Percentiles rank a stretch among this genome's conserved stretches.
Conservation (phyloP, 2,888 invertebrate species). For the Flexamia atlantica region DNA sequence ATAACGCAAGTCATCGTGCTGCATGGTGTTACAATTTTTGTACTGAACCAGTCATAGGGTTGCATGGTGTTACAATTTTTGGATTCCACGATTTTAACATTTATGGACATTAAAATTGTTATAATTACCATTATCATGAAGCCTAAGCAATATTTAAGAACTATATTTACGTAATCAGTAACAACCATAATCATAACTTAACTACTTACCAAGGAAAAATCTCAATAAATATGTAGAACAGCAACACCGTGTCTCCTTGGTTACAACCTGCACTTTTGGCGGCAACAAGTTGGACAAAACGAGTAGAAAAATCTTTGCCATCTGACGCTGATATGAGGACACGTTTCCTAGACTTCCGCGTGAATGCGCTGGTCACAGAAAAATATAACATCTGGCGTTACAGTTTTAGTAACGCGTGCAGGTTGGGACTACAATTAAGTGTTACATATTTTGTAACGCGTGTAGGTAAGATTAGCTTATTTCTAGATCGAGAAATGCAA, state of each 20-base stretch:
- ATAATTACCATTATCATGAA: slow-evolving; percentile 9
- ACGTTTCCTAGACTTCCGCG: not conserved
- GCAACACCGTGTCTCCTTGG: not conserved
- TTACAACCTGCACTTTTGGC: slow-evolving; percentile 1
- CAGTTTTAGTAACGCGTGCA: slow-evolving; percentile 52
- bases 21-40: slow-evolving; percentile 41
- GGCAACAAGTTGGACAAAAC: slow-evolving; percentile 4
- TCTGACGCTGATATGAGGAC: slow-evolving; percentile 10
- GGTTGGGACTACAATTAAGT: slow-evolving; percentile 49
- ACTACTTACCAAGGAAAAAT: not conserved
- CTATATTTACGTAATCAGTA: slow-evolving; percentile 17
- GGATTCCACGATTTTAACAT: slow-evolving; percentile 1
- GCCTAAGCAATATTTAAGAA: not conserved
- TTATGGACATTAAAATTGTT: not conserved
- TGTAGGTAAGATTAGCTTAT: slow-evolving; percentile 43
- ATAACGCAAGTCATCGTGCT: slow-evolving; percentile 13
- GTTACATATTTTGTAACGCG: slow-evolving; percentile 49
- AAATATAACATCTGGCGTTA: slow-evolving; percentile 49
- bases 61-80: slow-evolving; percentile 42
- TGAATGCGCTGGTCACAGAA: slow-evolving; percentile 3
- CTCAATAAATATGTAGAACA: not conserved
- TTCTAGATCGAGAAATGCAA: too few species aligned
- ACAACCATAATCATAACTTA: not conserved
- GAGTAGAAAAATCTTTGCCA: not conserved
- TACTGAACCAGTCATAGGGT: not conserved